Conservation (phyloP, 2,113 vertebrate genomes). For the Grallaria varia region DNA sequence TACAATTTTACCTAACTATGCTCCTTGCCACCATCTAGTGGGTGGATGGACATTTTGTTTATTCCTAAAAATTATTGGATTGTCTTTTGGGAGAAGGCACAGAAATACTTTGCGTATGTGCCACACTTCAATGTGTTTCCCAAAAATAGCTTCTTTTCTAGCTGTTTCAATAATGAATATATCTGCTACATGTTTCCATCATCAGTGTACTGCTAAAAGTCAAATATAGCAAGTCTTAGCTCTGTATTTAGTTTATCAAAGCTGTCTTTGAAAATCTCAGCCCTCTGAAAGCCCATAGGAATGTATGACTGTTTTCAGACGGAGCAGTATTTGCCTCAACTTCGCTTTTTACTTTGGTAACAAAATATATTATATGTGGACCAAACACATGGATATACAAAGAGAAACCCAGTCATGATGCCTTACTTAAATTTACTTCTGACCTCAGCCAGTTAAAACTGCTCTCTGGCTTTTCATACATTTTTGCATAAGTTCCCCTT, state of each 20-base stretch:
- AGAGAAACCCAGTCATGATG: neutral
- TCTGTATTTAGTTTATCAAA: neutral
- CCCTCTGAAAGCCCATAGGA: neutral
- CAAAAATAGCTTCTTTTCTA: neutral
- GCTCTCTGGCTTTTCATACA: neutral
- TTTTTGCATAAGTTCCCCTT: neutral
- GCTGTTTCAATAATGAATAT: neutral
- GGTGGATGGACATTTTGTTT: neutral
- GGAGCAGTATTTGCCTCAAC: neutral
- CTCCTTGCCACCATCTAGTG: conserved; percentile 48
- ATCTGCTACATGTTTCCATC: neutral
- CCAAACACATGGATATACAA: neutral
- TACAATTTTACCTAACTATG: neutral
- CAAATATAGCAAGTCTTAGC: neutral
- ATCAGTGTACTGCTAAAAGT: neutral
- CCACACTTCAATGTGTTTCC: neutral
- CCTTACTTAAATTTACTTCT: neutral
- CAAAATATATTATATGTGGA: neutral
- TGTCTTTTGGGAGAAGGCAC: neutral
- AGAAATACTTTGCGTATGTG: neutral
- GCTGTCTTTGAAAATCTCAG: neutral
- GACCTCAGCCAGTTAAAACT: neutral
- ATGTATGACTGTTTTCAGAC: neutral
- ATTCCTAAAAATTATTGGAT: neutral
- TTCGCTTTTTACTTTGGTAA: neutral